Conservation (phyloP, 2,888 invertebrate species). For the Lepetodrilus schrolli region DNA sequence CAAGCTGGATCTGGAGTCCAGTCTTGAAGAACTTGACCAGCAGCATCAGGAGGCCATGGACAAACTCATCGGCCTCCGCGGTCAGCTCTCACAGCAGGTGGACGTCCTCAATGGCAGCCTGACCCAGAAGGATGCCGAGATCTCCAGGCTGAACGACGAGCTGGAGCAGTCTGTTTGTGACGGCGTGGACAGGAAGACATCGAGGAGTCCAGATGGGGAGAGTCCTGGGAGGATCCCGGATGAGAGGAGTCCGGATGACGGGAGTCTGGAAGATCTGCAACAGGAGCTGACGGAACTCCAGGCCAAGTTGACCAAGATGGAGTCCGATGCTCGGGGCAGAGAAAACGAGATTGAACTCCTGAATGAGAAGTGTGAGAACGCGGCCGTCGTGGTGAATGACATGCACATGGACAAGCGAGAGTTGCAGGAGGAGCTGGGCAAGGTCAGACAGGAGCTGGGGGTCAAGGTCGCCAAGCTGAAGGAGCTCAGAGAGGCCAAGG, state of each 20-base stretch:
- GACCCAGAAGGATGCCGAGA: constrained; percentile 37
- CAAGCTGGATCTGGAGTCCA: constrained; percentile 77
- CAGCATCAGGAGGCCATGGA: constrained; percentile 82
- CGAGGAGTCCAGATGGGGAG: background rate
- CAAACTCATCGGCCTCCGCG: constrained; percentile 58
- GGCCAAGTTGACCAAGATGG: constrained; percentile 20
- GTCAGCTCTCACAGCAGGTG: constrained; percentile 44
- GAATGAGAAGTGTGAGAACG: constrained; percentile 59
- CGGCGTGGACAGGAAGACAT: background rate
- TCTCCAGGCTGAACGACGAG: constrained; percentile 35
- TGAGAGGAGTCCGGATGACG: constrained; percentile 3
- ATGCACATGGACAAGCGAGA: constrained; percentile 71
- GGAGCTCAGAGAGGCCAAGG: constrained; percentile 46
- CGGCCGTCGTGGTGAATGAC: constrained; percentile 65
- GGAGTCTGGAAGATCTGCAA: too few relatives aligned
- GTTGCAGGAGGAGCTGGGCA: constrained; percentile 48
- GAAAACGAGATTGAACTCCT: constrained; percentile 50
- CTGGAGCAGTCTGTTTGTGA: constrained; percentile 27
- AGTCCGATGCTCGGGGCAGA: constrained; percentile 34
- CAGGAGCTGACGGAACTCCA: background rate
- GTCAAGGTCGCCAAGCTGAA: constrained; percentile 52
- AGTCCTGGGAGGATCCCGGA: constrained; percentile 8
- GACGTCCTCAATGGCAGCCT: constrained; percentile 33
- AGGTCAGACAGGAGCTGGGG: constrained; percentile 45
- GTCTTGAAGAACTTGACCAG: constrained; percentile 83